These are phyloP conservation scores for Papilio polyxenes DNA, from an alignment of 1,140 invertebrate genomes.

Conservation along the genomic window DNA sequence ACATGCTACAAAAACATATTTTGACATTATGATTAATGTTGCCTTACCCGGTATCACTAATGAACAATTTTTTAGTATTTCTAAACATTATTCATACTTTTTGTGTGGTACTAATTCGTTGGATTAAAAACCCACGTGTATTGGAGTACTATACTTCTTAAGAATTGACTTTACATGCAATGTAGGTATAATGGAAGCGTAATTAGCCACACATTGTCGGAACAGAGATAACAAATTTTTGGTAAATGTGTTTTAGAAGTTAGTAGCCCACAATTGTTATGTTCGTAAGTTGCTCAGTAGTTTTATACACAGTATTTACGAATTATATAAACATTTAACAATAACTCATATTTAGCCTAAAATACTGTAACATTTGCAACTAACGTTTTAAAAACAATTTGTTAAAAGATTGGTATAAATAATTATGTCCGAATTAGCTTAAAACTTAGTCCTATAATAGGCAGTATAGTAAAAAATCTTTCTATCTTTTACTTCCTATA, in stretches of 20 bases:
- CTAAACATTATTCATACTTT: slow-evolving; percentile 35
- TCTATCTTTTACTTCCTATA: not conserved
- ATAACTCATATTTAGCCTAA: not conserved
- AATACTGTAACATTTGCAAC: not conserved
- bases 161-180: not conserved
- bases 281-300: not conserved
- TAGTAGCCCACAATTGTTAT: not conserved
- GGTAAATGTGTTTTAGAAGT: too few species aligned
- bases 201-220: not conserved
- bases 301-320: not conserved
- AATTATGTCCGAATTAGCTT: not conserved
- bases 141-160: not conserved
- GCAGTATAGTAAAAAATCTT: not conserved
- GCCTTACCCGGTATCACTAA: slow-evolving; percentile 39
- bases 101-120: not conserved
- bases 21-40: slow-evolving; percentile 46
- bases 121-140: slow-evolving; percentile 8
- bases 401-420: not conserved
- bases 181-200: not conserved
- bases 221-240: not conserved
- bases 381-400: slow-evolving; percentile 1
- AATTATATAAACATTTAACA: not conserved
- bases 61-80: slow-evolving; percentile 4
- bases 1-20: slow-evolving; percentile 44
- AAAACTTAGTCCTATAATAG: not conserved